Percentiles rank a stretch among this genome's conserved stretches.
These are phyloP conservation scores for Epinephelus coioides DNA, from an alignment of 2,797 vertebrate species.

Conservation along the genomic window DNA sequence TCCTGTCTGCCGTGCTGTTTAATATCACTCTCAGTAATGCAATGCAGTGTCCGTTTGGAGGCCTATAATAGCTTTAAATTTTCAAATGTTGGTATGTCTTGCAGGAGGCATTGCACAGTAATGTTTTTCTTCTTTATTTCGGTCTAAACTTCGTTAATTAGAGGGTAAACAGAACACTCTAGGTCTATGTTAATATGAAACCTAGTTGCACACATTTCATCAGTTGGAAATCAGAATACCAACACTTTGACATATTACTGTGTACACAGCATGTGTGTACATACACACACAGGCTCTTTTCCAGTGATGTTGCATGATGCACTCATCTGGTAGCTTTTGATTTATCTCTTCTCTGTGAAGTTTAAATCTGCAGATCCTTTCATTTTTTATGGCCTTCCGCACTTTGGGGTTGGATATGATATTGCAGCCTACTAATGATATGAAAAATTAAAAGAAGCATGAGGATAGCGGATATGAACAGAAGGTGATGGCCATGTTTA, in stretches of 20 bases:
- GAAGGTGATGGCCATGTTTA: background rate
- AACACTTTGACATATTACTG: background rate
- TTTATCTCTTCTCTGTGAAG: slow-evolving; percentile 11
- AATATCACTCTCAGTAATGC: slow-evolving; percentile 48
- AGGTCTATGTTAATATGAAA: background rate
- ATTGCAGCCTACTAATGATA: background rate
- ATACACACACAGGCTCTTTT: background rate
- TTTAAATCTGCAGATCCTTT: slow-evolving; percentile 14
- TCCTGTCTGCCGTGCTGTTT: slow-evolving; percentile 56
- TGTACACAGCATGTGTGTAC: background rate
- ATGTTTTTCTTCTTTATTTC: background rate
- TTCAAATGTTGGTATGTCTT: slow-evolving; percentile 24
- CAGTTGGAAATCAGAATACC: background rate
- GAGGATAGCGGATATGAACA: background rate
- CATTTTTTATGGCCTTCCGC: slow-evolving; percentile 2
- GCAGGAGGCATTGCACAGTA: background rate
- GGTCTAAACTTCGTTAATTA: slow-evolving; percentile 1
- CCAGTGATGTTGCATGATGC: background rate
- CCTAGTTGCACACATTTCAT: background rate
- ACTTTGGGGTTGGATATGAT: background rate
- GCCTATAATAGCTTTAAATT: slow-evolving; percentile 29
- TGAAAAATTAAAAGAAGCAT: background rate
- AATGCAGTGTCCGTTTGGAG: slow-evolving; percentile 20
- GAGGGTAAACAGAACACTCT: background rate
- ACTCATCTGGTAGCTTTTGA: background rate